phyloP scores from a whole-genome alignment of 2,888 invertebrate genomes.

The Adelphocoris suturalis region DNA sequence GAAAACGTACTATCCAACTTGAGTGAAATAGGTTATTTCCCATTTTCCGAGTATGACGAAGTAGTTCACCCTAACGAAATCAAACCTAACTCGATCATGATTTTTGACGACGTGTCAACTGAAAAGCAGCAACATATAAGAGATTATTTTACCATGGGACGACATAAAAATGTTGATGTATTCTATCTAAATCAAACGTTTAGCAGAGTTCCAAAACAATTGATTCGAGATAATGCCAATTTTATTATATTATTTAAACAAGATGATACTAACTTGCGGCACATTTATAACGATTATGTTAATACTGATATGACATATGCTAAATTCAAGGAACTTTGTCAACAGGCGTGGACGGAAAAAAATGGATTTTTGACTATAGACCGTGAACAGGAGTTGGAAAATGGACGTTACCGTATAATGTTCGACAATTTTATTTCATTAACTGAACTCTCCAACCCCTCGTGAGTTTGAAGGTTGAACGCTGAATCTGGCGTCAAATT shows the following conservation, averaged over 20 bases:
- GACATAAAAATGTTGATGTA: constrained; percentile 14
- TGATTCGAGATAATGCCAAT: constrained; percentile 36
- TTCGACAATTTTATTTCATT: no score
- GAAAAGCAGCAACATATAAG: constrained; percentile 3
- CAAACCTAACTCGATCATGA: constrained; percentile 14
- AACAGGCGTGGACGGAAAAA: neutral
- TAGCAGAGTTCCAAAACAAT: constrained; percentile 15
- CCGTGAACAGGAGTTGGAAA: neutral
- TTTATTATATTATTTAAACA: constrained; percentile 33
- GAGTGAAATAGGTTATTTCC: constrained; percentile 24
- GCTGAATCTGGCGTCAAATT: no score
- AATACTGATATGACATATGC: constrained; percentile 12
- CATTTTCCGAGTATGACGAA: neutral
- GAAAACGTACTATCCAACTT: constrained; percentile 34
- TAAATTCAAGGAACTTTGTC: constrained; percentile 8
- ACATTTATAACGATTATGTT: constrained; percentile 28
- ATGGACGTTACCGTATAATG: neutral
- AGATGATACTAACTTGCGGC: constrained; percentile 33
- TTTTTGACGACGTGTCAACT: constrained; percentile 37
- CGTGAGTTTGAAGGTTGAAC: no score
- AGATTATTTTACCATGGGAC: constrained; percentile 37
- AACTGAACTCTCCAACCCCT: no score
- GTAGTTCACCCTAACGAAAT: constrained; percentile 15
- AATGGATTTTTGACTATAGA: constrained; percentile 5
- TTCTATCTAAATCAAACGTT: constrained; percentile 28